phyloP scores from a whole-genome alignment of 2,113 vertebrate genomes.

The Neotoma lepida region DNA sequence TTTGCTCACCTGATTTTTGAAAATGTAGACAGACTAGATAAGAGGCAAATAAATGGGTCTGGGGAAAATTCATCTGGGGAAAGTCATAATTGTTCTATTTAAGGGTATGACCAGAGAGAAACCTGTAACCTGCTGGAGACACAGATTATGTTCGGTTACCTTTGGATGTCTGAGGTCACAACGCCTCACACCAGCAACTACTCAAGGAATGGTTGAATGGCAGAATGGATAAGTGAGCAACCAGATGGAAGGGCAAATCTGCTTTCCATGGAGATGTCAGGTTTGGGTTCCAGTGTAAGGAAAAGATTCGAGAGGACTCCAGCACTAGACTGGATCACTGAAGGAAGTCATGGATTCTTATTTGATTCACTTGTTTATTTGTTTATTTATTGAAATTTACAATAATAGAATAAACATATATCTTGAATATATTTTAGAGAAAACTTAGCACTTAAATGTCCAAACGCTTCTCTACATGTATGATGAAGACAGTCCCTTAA shows the following conservation, averaged over 20 bases:
- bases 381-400: constrained; percentile 80
- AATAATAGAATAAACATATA: constrained; percentile 82
- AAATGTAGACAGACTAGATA: constrained; percentile 51
- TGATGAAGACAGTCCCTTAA: constrained; percentile 58
- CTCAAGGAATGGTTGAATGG: background rate
- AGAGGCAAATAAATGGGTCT: constrained; percentile 50
- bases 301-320: constrained; percentile 59
- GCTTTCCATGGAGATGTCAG: background rate
- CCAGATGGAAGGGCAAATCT: background rate
- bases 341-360: constrained; percentile 72
- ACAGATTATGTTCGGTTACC: background rate
- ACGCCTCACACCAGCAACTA: constrained; percentile 1
- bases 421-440: constrained; percentile 78
- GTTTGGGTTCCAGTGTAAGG: constrained; percentile 4
- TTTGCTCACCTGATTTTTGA: constrained; percentile 37
- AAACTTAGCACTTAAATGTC: constrained; percentile 74
- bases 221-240: background rate
- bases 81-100: background rate
- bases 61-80: background rate
- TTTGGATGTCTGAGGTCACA: constrained; percentile 31
- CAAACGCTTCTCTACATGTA: constrained; percentile 68
- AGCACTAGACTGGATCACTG: constrained; percentile 58
- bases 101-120: constrained; percentile 60
- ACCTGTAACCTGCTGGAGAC: constrained; percentile 20
- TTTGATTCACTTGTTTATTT: constrained; percentile 72